phyloP scores from a whole-genome alignment of 2,113 vertebrate genomes.

The Callipepla californica region DNA sequence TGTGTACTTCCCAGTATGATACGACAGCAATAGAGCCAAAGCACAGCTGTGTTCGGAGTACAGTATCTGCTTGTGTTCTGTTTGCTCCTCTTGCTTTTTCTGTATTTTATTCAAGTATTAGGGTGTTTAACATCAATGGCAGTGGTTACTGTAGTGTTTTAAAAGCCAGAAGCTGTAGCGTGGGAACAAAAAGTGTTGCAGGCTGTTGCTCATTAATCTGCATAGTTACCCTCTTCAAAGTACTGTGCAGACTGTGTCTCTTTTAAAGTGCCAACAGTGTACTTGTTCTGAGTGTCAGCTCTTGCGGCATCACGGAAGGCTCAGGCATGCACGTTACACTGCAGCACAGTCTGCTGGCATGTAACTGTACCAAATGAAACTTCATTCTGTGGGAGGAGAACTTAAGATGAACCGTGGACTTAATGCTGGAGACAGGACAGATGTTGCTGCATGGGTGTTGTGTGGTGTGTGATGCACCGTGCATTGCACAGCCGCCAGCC shows the following conservation, averaged over 20 bases:
- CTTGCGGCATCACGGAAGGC: neutral
- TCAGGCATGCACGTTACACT: fast-evolving
- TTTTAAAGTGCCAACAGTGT: neutral
- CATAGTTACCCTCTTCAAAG: neutral
- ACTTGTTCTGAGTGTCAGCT: neutral
- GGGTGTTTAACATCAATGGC: neutral
- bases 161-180: neutral
- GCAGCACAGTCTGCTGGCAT: neutral
- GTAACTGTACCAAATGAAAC: neutral
- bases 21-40: neutral
- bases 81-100: neutral
- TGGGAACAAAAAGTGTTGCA: neutral
- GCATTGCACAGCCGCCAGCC: fast-evolving
- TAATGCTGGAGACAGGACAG: neutral
- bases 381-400: neutral
- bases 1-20: neutral
- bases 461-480: neutral
- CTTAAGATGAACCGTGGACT: neutral
- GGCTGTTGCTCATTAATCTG: neutral
- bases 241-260: neutral
- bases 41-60: neutral
- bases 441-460: neutral
- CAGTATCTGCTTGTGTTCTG: neutral
- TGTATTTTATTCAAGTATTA: neutral
- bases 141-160: neutral